Base-by-base conservation (phyloP, 2,113 vertebrate species). In the Leuciscus idus region DNA sequence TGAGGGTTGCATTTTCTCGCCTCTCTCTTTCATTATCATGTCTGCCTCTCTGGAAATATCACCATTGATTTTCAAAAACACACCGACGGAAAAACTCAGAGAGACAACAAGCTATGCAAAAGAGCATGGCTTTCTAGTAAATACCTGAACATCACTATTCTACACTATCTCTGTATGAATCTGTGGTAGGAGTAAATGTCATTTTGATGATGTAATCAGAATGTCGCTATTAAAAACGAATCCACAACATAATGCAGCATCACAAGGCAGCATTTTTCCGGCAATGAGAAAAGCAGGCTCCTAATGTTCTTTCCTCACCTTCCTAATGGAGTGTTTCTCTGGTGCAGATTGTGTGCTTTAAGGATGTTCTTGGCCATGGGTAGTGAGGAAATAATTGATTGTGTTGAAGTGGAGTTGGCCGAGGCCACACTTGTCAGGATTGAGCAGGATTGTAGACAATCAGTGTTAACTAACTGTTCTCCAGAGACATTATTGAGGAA, bases 21-120 rank as follows among this genome's bases (percentile, higher is more conserved):
- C 50, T 77, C 80, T 57, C 73, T 48, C 82, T 88, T 66, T 92
- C 87, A 91, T 93, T 94, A 92, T 90, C 88, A 86, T 81, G 68
- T 76, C 84, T 89, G 61, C 84, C 80, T 86, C 83, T 91, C 90
- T 93, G 85, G 82, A 92, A 93, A 93, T 89, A 89, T 86, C 81
- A 74, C 61, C 84, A 92, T 89, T 88, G 88, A 93, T 93, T 93
- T 92, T 89, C 79, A 87, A 89, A 85, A 92, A 90, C 85, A 90
- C 86, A 79, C 39, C 33, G 85, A 86, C 72, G 72, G 88, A 87
- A 85, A 61, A 75, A 77, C 30, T 43, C 73, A 73, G 73, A 46
- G 87, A 90, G 86, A 46, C 68, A 87, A 76, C 55, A 86, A 48
- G 61, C 19, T 61, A 80, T 61, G 72, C 30, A 73, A 73, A 86